Evolutionary conservation across 1,140 invertebrate species (phyloP).

Genomic region (Trypoxylus dichotomus): DNA sequence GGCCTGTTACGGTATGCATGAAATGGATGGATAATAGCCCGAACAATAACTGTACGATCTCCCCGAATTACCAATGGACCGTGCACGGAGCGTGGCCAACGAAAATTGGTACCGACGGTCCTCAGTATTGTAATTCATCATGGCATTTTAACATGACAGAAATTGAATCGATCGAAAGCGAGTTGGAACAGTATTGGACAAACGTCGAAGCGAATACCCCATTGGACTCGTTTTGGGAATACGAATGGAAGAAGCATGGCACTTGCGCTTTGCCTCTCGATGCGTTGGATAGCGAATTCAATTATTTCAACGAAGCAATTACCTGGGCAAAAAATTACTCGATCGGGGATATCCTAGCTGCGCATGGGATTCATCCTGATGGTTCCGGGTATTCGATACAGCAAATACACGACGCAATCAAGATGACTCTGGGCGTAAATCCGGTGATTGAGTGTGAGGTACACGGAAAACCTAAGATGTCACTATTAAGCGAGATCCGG

Average conservation of each 20-base stretch:
- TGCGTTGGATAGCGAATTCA: constrained; percentile 65
- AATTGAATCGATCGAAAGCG: constrained; percentile 58
- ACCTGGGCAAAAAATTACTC: constrained; percentile 64
- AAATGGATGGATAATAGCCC: constrained; percentile 65
- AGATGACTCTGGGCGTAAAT: constrained; percentile 58
- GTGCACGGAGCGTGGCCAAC: constrained; percentile 86
- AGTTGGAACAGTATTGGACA: constrained; percentile 70
- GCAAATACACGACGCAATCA: constrained; percentile 62
- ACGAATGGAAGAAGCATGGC: constrained; percentile 86
- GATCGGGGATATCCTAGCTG: constrained; percentile 63
- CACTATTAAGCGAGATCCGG: constrained; percentile 65
- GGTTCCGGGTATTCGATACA: constrained; percentile 59
- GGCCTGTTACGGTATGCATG: constrained; percentile 76
- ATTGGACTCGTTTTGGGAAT: constrained; percentile 70
- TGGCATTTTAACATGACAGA: constrained; percentile 63
- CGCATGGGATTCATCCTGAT: constrained; percentile 62
- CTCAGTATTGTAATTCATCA: constrained; percentile 68
- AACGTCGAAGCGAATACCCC: constrained; percentile 67
- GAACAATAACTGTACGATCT: constrained; percentile 65
- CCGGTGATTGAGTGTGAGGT: constrained; percentile 65
- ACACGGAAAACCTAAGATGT: constrained; percentile 59
- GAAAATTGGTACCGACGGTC: constrained; percentile 65
- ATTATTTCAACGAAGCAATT: constrained; percentile 74
- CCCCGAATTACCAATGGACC: constrained; percentile 66
- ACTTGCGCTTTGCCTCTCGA: constrained; percentile 71